Conservation (phyloP, 2,888 invertebrate species). For the Eupithecia tripunctaria region DNA sequence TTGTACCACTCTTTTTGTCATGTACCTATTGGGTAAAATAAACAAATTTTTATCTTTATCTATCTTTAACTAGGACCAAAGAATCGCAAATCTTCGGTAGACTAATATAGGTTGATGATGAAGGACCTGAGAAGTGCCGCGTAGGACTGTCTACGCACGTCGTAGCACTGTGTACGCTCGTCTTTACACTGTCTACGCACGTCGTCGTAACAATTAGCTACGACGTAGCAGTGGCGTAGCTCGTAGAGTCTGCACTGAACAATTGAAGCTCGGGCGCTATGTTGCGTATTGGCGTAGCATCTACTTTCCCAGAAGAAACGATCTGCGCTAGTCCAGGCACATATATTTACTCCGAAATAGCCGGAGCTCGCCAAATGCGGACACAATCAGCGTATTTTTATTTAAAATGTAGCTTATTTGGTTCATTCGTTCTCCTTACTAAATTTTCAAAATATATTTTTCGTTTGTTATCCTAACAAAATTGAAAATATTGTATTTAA, state of each 20-base stretch:
- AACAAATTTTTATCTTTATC: too few relatives aligned
- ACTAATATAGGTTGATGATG: too few relatives aligned
- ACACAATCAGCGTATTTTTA: constrained; percentile 8
- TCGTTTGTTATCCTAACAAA: not conserved
- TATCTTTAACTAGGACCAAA: too few relatives aligned
- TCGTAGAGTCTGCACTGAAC: not conserved
- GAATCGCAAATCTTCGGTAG: too few relatives aligned
- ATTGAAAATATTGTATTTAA: not conserved
- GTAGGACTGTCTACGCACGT: not conserved
- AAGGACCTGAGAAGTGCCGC: not conserved
- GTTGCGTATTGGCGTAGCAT: constrained; percentile 3
- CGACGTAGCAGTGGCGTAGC: not conserved
- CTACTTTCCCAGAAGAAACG: not conserved
- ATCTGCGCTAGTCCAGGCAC: not conserved
- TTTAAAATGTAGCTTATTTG: not conserved
- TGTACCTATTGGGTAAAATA: too few relatives aligned
- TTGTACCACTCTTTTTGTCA: too few relatives aligned
- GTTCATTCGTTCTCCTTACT: not conserved
- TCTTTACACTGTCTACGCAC: not conserved
- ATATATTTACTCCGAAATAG: not conserved
- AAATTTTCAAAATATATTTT: not conserved
- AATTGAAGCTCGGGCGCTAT: not conserved
- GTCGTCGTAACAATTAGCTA: not conserved
- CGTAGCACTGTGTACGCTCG: not conserved
- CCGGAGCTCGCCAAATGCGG: not conserved